Evolutionary conservation across 2,113 vertebrate genomes (phyloP).

Genomic region (Varanus salvator): DNA sequence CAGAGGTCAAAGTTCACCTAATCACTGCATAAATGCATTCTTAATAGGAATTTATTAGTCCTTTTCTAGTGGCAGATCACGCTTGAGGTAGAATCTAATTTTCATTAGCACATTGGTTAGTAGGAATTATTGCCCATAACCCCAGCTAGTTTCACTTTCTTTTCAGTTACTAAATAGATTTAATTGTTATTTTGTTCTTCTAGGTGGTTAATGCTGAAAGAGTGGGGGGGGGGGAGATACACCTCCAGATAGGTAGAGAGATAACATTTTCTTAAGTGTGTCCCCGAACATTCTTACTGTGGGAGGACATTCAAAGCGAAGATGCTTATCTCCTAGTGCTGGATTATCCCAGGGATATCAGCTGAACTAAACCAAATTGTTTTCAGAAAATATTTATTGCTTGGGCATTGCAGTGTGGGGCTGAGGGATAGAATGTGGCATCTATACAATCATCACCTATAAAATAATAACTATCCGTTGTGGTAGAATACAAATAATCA

Average conservation of each 20-base stretch:
- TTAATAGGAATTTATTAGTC: conserved; percentile 75
- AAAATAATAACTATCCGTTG: neutral
- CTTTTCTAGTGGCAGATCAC: conserved; percentile 73
- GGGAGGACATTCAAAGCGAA: neutral
- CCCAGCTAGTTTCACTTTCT: rapidly evolving
- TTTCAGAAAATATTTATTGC: neutral
- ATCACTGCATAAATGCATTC: conserved; percentile 80
- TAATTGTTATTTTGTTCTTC: neutral
- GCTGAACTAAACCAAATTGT: neutral
- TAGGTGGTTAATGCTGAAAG: neutral
- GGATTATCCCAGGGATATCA: neutral
- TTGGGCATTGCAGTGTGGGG: neutral
- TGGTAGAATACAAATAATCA: neutral
- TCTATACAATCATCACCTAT: neutral
- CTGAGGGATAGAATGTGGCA: too few species aligned
- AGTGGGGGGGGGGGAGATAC: neutral
- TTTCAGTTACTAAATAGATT: neutral
- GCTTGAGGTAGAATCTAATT: conserved; percentile 30
- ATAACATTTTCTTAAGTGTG: neutral
- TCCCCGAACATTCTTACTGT: neutral
- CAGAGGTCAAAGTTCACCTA: conserved; percentile 79
- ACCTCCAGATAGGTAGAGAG: neutral
- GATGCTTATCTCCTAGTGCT: too few species aligned
- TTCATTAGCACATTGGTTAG: conserved; percentile 32
- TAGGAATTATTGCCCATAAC: neutral